Evolutionary conservation across 2,888 invertebrate species (phyloP), one percentile per base, ranked within the genome.

Genomic region (Drosophila setosimentum): DNA sequence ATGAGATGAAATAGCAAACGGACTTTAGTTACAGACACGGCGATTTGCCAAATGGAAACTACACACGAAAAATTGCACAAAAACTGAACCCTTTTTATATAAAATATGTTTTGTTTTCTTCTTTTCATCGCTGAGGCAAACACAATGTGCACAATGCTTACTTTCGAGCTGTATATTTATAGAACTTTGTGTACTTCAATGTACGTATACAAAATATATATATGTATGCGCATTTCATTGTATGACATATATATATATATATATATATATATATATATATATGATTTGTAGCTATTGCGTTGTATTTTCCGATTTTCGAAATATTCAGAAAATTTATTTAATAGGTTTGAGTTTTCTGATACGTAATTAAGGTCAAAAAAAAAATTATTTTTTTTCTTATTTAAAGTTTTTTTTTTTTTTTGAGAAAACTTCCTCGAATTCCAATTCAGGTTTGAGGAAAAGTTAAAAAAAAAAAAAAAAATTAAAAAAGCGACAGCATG

Each of bases 121-220:
- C 11, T 37, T 30, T 27, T 42, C 54, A 48, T 62, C 33, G 58
- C 21, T 33, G 45, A 50, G 63, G 50, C 54, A n/a, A 64, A 71
- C 67, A 71, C 75, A 69, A 61, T 54, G 64, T 27, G 48, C 18
- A 5, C 27, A 45, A 63, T 42, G 48, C 62, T 54, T 24, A 49
- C 62, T 67, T 60, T 60, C 63, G 32, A 51, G 59, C 59, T 53
- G 57, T 45, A n/a, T 76, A 76, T 76, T 71, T 76, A 67, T 76
- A 76, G 72, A 64, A 67, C 33, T 65, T 40, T 54, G 45, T 42
- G 59, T 37, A 59, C 48, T 16, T 55, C 35, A 18, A 48, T 24
- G 27, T 33, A 35, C 35, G 11, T 29, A 30, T 64, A n/a, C n/a
- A n/a, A 64, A 49, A 5, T 49, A 8, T 49, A 27, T 1, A 8